Evolutionary conservation across 2,888 invertebrate genomes (phyloP).

Genomic region (Apodemia duryi): DNA sequence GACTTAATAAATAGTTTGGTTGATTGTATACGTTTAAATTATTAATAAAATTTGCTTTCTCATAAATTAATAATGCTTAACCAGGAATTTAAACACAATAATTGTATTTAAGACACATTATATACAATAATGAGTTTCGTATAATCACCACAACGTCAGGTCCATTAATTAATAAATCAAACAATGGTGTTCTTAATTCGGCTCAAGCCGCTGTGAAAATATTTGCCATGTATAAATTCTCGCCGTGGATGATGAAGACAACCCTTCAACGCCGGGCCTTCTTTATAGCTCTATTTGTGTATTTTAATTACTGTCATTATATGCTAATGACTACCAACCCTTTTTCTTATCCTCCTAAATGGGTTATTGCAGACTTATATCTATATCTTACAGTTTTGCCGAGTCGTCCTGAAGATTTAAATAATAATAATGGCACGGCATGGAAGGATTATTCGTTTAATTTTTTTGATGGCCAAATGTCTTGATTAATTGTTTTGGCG

Average conservation of each 20-base stretch:
- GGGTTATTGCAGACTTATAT: conserved; percentile 76
- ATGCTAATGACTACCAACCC: conserved; percentile 80
- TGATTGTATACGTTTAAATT: too few species aligned
- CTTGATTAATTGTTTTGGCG: conserved; percentile 71
- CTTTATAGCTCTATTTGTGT: conserved; percentile 85
- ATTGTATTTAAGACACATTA: not conserved
- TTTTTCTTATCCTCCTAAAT: conserved; percentile 79
- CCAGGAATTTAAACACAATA: not conserved
- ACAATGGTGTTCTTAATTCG: conserved; percentile 71
- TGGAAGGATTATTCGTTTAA: conserved; percentile 53
- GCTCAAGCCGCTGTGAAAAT: conserved; percentile 69
- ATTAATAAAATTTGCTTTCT: not conserved
- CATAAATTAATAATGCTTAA: conserved; percentile 19
- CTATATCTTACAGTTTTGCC: conserved; percentile 62
- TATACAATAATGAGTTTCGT: conserved; percentile 17
- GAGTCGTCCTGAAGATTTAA: conserved; percentile 72
- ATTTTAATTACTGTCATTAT: conserved; percentile 87
- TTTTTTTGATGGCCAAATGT: conserved; percentile 58
- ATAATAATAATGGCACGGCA: conserved; percentile 62
- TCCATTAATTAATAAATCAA: conserved; percentile 78
- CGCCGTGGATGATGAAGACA: conserved; percentile 73
- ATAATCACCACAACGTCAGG: conserved; percentile 56
- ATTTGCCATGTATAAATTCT: conserved; percentile 77
- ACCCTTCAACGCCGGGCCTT: conserved; percentile 74
- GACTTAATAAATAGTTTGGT: too few species aligned